Evolutionary conservation across 2,113 vertebrate species (phyloP).

Genomic region (Varanus salvator): DNA sequence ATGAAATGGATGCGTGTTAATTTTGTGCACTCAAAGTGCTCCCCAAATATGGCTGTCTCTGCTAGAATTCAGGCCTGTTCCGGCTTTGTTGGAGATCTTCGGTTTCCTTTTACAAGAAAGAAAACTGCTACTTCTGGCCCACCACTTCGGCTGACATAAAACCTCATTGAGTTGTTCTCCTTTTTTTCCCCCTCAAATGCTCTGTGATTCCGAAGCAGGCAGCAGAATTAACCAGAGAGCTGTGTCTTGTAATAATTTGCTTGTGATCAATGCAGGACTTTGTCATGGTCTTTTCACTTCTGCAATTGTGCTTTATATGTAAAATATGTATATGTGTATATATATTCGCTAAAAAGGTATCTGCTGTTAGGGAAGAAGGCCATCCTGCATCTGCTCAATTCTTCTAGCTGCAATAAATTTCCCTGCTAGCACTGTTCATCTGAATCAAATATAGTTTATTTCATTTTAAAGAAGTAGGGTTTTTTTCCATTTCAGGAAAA

Average conservation of each 20-base stretch:
- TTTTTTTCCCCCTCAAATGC: not conserved
- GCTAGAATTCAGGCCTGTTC: not conserved
- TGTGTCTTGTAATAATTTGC: not conserved
- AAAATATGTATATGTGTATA: slow-evolving; percentile 13
- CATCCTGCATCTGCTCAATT: slow-evolving; percentile 66
- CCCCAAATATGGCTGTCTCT: not conserved
- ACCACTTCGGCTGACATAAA: not conserved
- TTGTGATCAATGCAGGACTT: slow-evolving; percentile 22
- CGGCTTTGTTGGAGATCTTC: not conserved
- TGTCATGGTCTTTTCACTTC: slow-evolving; percentile 29
- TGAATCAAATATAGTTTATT: slow-evolving; percentile 81
- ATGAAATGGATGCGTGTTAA: not conserved
- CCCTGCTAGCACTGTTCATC: slow-evolving; percentile 62
- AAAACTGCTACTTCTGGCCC: rapidly evolving
- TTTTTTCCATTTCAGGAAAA: slow-evolving; percentile 76
- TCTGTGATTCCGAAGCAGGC: not conserved
- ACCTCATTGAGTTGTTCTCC: not conserved
- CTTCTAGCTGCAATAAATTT: slow-evolving; percentile 68
- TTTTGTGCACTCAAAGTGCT: not conserved
- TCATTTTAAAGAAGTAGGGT: slow-evolving; percentile 76
- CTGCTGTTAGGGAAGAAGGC: slow-evolving; percentile 42
- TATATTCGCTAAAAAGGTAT: slow-evolving; percentile 30
- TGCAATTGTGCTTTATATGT: slow-evolving; percentile 45
- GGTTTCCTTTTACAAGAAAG: not conserved
- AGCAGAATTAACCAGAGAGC: not conserved